Base-by-base conservation (phyloP, 1,140 invertebrate species). In the Notospermus geniculatus region DNA sequence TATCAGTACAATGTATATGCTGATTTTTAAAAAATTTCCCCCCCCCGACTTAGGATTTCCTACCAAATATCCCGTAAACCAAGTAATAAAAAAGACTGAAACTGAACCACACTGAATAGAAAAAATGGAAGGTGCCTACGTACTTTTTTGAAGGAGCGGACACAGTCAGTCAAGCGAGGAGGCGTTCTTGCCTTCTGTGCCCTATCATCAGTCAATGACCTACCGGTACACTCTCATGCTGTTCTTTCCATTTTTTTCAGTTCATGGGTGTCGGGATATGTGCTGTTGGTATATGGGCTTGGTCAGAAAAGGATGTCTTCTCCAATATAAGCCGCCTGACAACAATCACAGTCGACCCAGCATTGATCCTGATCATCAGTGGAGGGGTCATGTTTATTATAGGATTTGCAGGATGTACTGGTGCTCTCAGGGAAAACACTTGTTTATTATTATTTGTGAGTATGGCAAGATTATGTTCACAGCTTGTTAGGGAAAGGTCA, bases 231-330 rank as follows among this genome's bases (percentile, higher is more conserved):
- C 7, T 50, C n/a, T 41, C 13, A 30, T 41, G 28, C 25, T 54
- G 29, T 54, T 7, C 54, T 62, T 29, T 17, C 32, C 59, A 61
- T 71, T 73, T 75, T 66, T 87, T 71, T 32, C 83, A 94, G 93
- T 84, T 95, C 71, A 81, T 93, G 50, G 94, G 93, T 11, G 83
- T 95, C 23, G 85, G 88, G 29, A 88, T 97, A 62, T 84, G 93
- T 73, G 91, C 90, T 5, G 86, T 97, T 54, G 95, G 95, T 45
- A 84, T 96, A 54, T 98, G 95, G 95, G 94, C 95, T 54, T 97
- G 94, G 92, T 89, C 88, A 45, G 95, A 98, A 79, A 98, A 98
- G 82, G 93, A 97, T 75, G 95, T 91, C 64, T 95, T 97, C 76
- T 91, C 89, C 74, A 97, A 96, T 82, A 84, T 97, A 41, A 87